Evolutionary conservation across 1,140 invertebrate genomes (phyloP), one percentile per base, ranked within the genome.

Genomic region (Eueides isabella): DNA sequence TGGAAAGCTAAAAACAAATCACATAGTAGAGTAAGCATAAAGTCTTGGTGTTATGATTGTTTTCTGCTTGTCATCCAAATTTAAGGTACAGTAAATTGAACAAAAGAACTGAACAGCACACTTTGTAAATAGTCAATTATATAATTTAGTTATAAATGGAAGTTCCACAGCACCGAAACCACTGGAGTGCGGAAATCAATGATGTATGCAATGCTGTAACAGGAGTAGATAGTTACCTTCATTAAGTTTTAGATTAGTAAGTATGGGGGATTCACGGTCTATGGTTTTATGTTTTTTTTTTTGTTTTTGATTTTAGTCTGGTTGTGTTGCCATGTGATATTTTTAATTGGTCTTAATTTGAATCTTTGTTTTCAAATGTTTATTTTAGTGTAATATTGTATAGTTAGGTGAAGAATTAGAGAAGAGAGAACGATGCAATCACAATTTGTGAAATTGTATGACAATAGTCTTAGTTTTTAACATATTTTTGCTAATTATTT

Each of bases 151-250:
- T 23, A 55, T 55, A 55, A 55, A 11, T 23, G 12, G 41, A 48
- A 6, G 12, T 55, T 26, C 9, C 11, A 23, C 26, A 23, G 5
- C 19, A 35, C 38, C 66, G 68, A 67, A 67, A 16, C 55, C 62
- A 76, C 63, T 76, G 73, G 77, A 67, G 79, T 71, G 12, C 75
- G 33, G 70, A 73, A 78, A 67, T 71, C 68, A 72, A 44, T 80
- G 48, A 76, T 71, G 63, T 61, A 35, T 74, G 35, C 48, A 26
- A 26, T 55, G 23, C 48, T n/a, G 23, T 55, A 55, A 55, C 23
- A 55, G 19, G 48, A 55, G 48, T 23, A 23, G 48, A 26, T 26
- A 55, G 11, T n/a, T 55, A 26, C n/a, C 48, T 23, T 55, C 11
- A 55, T 55, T 55, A 55, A 55, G 19, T 23, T 55, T 55, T 55